These are phyloP conservation scores for Lycaena phlaeas DNA, from an alignment of 2,888 invertebrate genomes.

Conservation along the genomic window DNA sequence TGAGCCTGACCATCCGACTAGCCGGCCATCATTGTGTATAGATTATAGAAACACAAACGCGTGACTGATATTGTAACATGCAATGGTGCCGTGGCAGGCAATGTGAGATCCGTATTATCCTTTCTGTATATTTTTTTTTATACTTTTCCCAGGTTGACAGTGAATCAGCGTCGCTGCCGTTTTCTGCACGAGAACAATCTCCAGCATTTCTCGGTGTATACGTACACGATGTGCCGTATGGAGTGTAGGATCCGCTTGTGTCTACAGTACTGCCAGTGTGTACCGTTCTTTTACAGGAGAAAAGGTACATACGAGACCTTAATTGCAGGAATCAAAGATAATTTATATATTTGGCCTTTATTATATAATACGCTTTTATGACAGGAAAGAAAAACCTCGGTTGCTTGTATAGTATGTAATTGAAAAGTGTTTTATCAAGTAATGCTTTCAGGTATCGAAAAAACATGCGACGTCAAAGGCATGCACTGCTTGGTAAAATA, in stretches of 20 bases:
- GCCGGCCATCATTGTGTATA: too few species aligned
- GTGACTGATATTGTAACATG: too few species aligned
- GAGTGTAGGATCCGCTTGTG: constrained; percentile 79
- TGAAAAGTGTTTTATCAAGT: too few species aligned
- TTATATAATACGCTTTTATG: background rate
- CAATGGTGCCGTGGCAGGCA: too few species aligned
- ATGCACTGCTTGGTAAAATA: constrained; percentile 74
- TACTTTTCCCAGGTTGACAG: constrained; percentile 58
- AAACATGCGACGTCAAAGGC: constrained; percentile 75
- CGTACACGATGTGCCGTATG: constrained; percentile 78
- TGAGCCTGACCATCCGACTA: too few species aligned
- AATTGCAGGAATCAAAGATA: background rate
- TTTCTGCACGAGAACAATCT: constrained; percentile 78
- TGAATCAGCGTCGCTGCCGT: constrained; percentile 79
- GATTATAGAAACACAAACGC: too few species aligned
- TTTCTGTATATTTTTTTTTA: too few species aligned
- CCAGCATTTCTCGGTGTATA: constrained; percentile 78
- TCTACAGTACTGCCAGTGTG: constrained; percentile 76
- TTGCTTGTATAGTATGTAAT: background rate
- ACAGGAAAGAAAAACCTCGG: background rate
- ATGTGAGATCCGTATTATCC: too few species aligned
- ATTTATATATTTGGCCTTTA: background rate
- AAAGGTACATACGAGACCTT: constrained; percentile 54
- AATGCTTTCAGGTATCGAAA: constrained; percentile 58
- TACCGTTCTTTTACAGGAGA: constrained; percentile 82